Evolutionary conservation across 2,797 vertebrate species (phyloP).

Genomic region (Microctenopoma steveboyesi): DNA sequence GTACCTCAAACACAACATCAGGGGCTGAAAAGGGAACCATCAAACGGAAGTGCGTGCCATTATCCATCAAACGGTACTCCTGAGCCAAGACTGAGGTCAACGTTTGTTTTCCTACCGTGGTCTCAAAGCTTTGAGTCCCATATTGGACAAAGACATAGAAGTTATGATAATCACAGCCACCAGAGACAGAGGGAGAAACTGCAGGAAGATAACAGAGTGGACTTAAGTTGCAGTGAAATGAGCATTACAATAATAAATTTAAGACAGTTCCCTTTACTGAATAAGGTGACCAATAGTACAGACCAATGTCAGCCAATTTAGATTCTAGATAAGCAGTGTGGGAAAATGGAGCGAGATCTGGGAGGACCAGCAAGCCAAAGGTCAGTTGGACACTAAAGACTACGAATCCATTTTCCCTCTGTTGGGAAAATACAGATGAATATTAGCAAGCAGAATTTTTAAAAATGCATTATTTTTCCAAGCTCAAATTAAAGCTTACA

Average conservation of each 20-base stretch:
- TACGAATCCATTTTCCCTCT: slow-evolving; percentile 13
- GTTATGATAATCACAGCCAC: slow-evolving; percentile 64
- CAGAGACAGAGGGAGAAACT: slow-evolving; percentile 65
- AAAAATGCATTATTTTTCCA: not conserved
- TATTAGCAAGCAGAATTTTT: not conserved
- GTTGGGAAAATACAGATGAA: slow-evolving; percentile 1
- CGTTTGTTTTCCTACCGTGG: slow-evolving; percentile 49
- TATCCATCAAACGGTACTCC: slow-evolving; percentile 57
- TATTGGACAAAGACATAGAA: slow-evolving; percentile 70
- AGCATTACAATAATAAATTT: not conserved
- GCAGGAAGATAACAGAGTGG: not conserved
- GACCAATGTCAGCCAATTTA: slow-evolving; percentile 51
- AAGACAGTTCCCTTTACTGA: not conserved
- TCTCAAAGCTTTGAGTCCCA: slow-evolving; percentile 58
- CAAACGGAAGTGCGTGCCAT: slow-evolving; percentile 69
- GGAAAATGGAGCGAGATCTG: slow-evolving; percentile 59
- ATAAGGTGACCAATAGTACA: not conserved
- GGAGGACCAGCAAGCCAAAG: slow-evolving; percentile 68
- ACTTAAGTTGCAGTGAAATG: not conserved
- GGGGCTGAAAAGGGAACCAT: slow-evolving; percentile 56
- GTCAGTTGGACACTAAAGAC: slow-evolving; percentile 60
- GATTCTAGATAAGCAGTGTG: slow-evolving; percentile 52
- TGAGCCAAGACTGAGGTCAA: slow-evolving; percentile 59
- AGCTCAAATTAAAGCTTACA: slow-evolving; percentile 37
- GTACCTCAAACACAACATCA: slow-evolving; percentile 64